Conservation (phyloP, 2,113 vertebrate genomes). For the Serinus canaria region DNA sequence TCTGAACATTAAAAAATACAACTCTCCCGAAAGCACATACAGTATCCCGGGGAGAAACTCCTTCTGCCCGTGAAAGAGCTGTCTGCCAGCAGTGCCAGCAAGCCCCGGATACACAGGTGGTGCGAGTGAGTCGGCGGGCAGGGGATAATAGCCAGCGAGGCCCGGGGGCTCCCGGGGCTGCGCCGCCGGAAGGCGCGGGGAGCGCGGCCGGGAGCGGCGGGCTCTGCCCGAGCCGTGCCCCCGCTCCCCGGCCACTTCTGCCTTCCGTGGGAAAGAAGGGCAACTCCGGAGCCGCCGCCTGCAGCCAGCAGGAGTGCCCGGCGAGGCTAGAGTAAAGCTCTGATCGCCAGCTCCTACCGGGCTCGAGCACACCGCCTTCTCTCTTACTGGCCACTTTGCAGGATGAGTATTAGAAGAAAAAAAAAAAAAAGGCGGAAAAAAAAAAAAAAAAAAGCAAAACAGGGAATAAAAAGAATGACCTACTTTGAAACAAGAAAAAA, state of each 20-base stretch:
- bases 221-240: background rate
- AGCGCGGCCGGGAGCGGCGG: background rate
- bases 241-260: background rate
- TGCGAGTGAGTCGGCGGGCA: background rate
- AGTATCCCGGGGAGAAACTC: background rate
- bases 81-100: background rate
- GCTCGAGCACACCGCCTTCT: background rate
- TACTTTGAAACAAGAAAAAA: slow-evolving; percentile 40
- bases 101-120: background rate
- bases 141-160: too few species aligned
- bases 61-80: background rate
- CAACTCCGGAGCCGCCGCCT: background rate
- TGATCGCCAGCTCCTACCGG: background rate
- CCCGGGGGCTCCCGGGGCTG: background rate
- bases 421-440: background rate
- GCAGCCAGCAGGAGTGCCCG: background rate
- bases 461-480: slow-evolving; percentile 72
- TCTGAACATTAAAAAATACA: background rate
- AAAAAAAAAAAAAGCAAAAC: slow-evolving; percentile 39
- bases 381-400: slow-evolving; percentile 50
- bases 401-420: background rate
- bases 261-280: background rate
- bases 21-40: background rate
- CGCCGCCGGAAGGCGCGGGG: background rate
- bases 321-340: background rate